Percentiles rank a stretch among this genome's conserved stretches.
Conservation (phyloP, 2,797 vertebrate species). For the Carduelis carduelis region DNA sequence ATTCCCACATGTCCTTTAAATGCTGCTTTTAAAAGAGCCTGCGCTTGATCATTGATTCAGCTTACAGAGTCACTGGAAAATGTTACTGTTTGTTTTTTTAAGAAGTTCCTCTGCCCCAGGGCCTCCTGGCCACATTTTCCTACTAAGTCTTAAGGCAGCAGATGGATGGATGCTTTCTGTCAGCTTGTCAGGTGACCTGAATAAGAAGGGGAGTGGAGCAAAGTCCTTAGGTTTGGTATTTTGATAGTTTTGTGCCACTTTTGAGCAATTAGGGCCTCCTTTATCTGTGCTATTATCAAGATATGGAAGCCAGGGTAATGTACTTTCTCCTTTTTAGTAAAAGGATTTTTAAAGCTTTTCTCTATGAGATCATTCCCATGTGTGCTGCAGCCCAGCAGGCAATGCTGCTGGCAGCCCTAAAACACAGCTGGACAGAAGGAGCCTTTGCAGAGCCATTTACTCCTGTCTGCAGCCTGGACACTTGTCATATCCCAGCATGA, state of each 20-base stretch:
- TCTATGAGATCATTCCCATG: slow-evolving; percentile 30
- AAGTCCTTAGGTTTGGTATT: not conserved
- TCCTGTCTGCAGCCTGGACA: not conserved
- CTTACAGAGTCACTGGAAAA: slow-evolving; percentile 45
- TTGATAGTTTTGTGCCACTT: not conserved
- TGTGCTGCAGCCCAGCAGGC: slow-evolving; percentile 27
- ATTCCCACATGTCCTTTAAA: slow-evolving; percentile 1
- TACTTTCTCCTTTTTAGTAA: slow-evolving; percentile 3
- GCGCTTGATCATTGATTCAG: not conserved
- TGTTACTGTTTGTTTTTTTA: not conserved
- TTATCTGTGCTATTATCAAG: slow-evolving; percentile 4
- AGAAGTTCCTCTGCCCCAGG: slow-evolving; percentile 6
- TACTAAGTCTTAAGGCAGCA: not conserved
- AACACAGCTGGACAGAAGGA: slow-evolving; percentile 23
- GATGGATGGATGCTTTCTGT: not conserved
- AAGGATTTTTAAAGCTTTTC: slow-evolving; percentile 29
- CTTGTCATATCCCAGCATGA: not conserved
- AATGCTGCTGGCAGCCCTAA: slow-evolving; percentile 9
- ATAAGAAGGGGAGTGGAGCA: not conserved
- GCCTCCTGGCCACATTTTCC: slow-evolving; percentile 12
- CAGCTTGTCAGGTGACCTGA: not conserved
- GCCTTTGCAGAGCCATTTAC: slow-evolving; percentile 1
- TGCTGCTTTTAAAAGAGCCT: slow-evolving; percentile 15
- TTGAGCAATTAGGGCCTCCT: not conserved
- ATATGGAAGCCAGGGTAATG: not conserved